Evolutionary conservation across 2,888 invertebrate genomes (phyloP).

Genomic region (Himalopsyche anomala): DNA sequence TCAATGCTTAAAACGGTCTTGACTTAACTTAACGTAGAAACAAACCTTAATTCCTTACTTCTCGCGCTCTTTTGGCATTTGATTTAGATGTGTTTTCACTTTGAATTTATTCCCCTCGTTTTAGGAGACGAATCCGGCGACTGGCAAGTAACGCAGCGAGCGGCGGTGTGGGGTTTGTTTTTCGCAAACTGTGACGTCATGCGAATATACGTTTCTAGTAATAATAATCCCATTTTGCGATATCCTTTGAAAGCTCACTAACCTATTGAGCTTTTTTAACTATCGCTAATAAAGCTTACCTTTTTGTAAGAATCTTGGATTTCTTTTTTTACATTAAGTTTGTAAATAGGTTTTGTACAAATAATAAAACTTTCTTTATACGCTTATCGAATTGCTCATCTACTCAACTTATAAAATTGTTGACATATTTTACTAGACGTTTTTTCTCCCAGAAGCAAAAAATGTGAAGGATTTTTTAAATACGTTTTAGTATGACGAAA

Average conservation of each 20-base stretch:
- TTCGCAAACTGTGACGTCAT: constrained; percentile 15
- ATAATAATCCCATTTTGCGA: neutral
- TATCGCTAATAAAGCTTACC: too few species aligned
- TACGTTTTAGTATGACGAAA: too few species aligned
- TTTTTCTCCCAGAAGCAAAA: too few species aligned
- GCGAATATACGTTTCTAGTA: neutral
- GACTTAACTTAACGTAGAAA: neutral
- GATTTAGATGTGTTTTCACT: constrained; percentile 57
- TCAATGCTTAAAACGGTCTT: neutral
- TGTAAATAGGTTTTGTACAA: too few species aligned
- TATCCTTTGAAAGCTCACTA: neutral
- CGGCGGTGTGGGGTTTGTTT: neutral
- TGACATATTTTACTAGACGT: too few species aligned
- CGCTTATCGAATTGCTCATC: too few species aligned
- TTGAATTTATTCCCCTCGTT: constrained; percentile 51
- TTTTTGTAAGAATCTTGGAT: too few species aligned
- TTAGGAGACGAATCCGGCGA: constrained; percentile 17
- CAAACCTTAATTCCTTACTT: constrained; percentile 23
- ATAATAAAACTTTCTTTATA: too few species aligned
- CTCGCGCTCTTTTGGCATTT: constrained; percentile 45
- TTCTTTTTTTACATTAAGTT: too few species aligned
- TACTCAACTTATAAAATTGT: too few species aligned
- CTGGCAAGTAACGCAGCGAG: constrained; percentile 6
- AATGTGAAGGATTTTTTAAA: too few species aligned
- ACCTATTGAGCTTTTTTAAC: too few species aligned